Evolutionary conservation across 2,113 vertebrate species (phyloP).

Genomic region (Mustela nigripes): DNA sequence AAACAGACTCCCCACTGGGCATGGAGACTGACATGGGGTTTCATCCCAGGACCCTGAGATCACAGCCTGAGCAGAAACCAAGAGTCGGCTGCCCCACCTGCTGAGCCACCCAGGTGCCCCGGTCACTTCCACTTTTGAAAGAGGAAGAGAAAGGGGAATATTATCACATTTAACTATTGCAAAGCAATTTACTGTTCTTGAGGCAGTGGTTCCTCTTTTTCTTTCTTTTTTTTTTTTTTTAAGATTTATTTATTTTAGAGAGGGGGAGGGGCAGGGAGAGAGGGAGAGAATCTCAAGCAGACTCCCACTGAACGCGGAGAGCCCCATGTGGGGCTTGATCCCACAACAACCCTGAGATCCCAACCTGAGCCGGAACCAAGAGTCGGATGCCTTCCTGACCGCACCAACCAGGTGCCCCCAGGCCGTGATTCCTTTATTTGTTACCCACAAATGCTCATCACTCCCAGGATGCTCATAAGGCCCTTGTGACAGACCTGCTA

Average conservation of each 20-base stretch:
- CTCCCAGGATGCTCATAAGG: background rate
- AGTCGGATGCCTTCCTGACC: background rate
- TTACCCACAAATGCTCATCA: background rate
- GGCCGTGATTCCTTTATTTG: background rate
- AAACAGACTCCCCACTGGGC: background rate
- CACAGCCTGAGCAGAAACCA: background rate
- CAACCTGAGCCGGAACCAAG: background rate
- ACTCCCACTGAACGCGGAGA: background rate
- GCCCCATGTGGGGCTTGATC: background rate
- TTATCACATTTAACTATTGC: background rate
- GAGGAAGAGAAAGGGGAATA: background rate
- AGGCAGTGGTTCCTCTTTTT: background rate
- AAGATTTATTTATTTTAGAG: background rate
- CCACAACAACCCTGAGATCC: background rate
- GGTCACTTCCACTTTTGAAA: background rate
- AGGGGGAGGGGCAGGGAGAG: background rate
- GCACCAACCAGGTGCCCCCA: background rate
- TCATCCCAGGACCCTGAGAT: background rate
- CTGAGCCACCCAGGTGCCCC: background rate
- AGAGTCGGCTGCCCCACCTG: background rate
- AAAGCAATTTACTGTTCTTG: background rate
- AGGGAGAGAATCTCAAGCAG: background rate
- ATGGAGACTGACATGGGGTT: background rate
- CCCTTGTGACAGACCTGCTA: background rate
- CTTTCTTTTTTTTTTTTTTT: rapidly evolving